Evolutionary conservation across 1,140 invertebrate genomes (phyloP).

Genomic region (Lutraria rhynchaena): DNA sequence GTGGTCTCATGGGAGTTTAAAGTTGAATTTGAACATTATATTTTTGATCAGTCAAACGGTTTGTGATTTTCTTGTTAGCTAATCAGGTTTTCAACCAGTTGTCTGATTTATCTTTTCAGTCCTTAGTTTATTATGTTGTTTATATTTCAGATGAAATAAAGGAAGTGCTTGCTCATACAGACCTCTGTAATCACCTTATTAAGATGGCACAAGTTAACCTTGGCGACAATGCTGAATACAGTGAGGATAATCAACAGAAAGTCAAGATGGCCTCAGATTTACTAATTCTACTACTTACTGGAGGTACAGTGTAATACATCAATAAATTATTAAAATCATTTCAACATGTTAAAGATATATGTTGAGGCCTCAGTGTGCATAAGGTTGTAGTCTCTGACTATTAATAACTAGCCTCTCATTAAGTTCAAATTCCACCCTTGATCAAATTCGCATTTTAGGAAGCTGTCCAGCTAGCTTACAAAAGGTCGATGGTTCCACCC

Average conservation of each 20-base stretch:
- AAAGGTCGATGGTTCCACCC: too few species aligned
- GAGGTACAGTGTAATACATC: constrained; percentile 85
- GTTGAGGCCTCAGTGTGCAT: too few species aligned
- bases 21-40: too few species aligned
- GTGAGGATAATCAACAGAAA: constrained; percentile 88
- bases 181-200: constrained; percentile 89
- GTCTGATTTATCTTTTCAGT: neutral
- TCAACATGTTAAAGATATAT: neutral
- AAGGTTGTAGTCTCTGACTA: too few species aligned
- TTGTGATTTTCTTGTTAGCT: too few species aligned
- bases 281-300: constrained; percentile 91
- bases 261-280: constrained; percentile 93
- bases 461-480: too few species aligned
- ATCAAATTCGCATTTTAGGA: neutral
- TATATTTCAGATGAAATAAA: constrained; percentile 88
- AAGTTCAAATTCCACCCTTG: too few species aligned
- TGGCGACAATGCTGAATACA: constrained; percentile 71
- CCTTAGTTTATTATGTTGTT: constrained; percentile 1
- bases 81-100: too few species aligned
- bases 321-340: neutral
- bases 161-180: constrained; percentile 88
- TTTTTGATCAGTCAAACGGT: too few species aligned
- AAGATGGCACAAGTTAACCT: constrained; percentile 86
- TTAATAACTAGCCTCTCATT: too few species aligned
- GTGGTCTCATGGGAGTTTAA: too few species aligned